Percentiles rank a stretch among this genome's conserved stretches.
Evolutionary conservation across 2,888 invertebrate species (phyloP).

Genomic region (Elmis aenea): DNA sequence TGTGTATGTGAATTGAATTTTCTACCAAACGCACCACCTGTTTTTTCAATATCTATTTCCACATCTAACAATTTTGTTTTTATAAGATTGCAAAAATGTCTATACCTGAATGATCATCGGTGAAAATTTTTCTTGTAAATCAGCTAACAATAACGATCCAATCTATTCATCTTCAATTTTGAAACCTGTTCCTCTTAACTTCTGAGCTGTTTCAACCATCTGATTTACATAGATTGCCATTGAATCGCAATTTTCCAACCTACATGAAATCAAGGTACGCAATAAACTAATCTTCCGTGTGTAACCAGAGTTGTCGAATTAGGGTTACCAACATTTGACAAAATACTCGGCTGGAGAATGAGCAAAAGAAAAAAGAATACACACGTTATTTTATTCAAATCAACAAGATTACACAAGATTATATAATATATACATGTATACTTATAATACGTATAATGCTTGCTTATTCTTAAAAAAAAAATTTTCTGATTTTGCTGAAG

Average conservation of each 20-base stretch:
- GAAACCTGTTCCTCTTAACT: slow-evolving; percentile 24
- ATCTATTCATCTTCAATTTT: slow-evolving; percentile 27
- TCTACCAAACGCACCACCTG: too few species aligned
- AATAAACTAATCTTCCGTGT: slow-evolving; percentile 29
- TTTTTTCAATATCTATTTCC: too few species aligned
- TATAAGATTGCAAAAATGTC: slow-evolving; percentile 18
- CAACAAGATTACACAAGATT: too few species aligned
- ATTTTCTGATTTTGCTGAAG: too few species aligned
- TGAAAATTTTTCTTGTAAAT: slow-evolving; percentile 15
- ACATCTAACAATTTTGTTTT: slow-evolving; percentile 21
- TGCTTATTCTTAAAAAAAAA: too few species aligned
- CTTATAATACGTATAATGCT: too few species aligned
- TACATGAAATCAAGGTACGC: slow-evolving; percentile 24
- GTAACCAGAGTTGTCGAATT: slow-evolving; percentile 31
- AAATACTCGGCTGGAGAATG: too few species aligned
- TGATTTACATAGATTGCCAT: slow-evolving; percentile 31
- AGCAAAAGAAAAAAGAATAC: too few species aligned
- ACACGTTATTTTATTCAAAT: too few species aligned
- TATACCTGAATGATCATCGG: slow-evolving; percentile 25
- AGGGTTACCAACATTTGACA: too few species aligned
- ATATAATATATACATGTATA: too few species aligned
- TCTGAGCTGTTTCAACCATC: slow-evolving; percentile 25
- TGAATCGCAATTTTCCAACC: slow-evolving; percentile 27
- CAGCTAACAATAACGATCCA: slow-evolving; percentile 21
- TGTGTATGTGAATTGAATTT: too few species aligned